Base-by-base conservation (phyloP, 2,888 invertebrate species). In the Chloroclystis v-ata region DNA sequence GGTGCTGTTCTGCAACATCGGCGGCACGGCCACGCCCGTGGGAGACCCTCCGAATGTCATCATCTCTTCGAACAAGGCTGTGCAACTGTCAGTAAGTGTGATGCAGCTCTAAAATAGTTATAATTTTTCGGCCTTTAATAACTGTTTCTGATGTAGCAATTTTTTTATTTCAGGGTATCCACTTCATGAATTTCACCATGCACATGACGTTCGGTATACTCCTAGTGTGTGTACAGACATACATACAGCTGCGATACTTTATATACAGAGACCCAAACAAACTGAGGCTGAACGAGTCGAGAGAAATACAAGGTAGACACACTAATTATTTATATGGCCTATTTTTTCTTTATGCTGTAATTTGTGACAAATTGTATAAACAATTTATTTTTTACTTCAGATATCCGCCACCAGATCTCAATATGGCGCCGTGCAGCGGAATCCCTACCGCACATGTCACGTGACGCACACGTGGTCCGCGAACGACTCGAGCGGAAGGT, bases 11-110 rank as follows among this genome's bases (percentile, higher is more conserved):
- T 94, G 96, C 1, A 97, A 97, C 67, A 94, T 97, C 50, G 97
- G 97, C 0, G 97, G 97, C 0, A 93, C 96, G 0, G 90, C 94
- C 2, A 97, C 97, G 0, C 96, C 97, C 0, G 93, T 97, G 0
- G 97, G 97, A 0, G 97, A 97, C 73, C 97, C 97, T 0, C 97
- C 97, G 0, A 97, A 97, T 70, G 95, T 97, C 47, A 95, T 97
- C 56, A 95, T 97, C 37, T 94, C 95, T 8, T 93, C 94, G 0
- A 93, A 95, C 78, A 86, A 89, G 25, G 90, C 89, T 28, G 92
- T 95, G 8, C 73, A 90, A 0, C 85, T 89, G 48, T 89, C 92
- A 52, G 95, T 94, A 75, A 90, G 90, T 81, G 25, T 9, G 2
- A 75, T 90, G 90, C 10, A 37, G 10, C 4, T 37, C 10, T n/a